These are phyloP conservation scores for Porites cylindrica DNA, from an alignment of 92 coral and sea anemone species.

Conservation along the genomic window DNA sequence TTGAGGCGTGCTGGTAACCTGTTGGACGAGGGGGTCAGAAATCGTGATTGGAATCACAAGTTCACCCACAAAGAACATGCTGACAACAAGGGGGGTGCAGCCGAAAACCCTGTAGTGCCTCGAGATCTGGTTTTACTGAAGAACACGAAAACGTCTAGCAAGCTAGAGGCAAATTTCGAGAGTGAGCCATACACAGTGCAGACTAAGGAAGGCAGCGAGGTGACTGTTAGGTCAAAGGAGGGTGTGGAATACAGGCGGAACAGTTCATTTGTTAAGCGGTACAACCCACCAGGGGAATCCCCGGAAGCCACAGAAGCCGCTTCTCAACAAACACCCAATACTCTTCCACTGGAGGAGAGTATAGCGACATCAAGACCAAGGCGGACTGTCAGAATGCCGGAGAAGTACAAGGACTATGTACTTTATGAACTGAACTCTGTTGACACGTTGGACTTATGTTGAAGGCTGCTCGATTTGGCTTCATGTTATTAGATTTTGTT, in stretches of 20 bases:
- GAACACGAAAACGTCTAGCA: constrained; percentile 59
- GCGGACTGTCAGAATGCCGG: too few species aligned
- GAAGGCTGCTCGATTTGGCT: constrained; percentile 23
- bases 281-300: too few species aligned
- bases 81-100: constrained; percentile 28
- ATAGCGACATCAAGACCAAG: too few species aligned
- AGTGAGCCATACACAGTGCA: constrained; percentile 63
- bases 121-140: constrained; percentile 49
- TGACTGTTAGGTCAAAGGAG: too few species aligned
- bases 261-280: too few species aligned
- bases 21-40: constrained; percentile 45
- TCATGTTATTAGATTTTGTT: constrained; percentile 18
- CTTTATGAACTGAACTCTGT: constrained; percentile 40
- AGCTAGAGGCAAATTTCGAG: constrained; percentile 38
- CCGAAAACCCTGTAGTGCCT: constrained; percentile 36
- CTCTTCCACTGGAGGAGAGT: too few species aligned
- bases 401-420: constrained; percentile 68
- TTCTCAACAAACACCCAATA: too few species aligned
- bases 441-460: constrained; percentile 40
- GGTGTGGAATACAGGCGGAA: too few species aligned
- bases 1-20: not conserved
- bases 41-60: constrained; percentile 56
- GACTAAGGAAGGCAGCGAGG: constrained; percentile 25
- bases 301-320: too few species aligned
- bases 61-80: constrained; percentile 31